Evolutionary conservation across 2,113 vertebrate species (phyloP), one percentile per base, ranked within the genome.

Genomic region (Rhabdornis inornatus): DNA sequence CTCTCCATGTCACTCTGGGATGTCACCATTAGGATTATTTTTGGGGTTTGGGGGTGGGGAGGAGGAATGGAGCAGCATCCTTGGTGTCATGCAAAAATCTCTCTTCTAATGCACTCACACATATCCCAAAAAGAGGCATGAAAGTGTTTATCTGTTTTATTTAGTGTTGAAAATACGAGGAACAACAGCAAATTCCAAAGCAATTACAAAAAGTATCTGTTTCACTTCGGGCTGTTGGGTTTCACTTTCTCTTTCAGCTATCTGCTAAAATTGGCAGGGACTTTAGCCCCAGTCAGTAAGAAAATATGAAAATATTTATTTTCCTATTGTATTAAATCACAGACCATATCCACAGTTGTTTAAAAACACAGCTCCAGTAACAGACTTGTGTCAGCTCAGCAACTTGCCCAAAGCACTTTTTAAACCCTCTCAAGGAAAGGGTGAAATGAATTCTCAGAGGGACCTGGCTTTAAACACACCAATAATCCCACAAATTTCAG

Each of bases 211-310:
- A 16, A 45, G 52, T 5, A 19, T 30, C 3, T 60, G 31, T 22
- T 57, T 69, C 50, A 31, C 47, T 61, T 45, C 0, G 6, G 56
- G 39, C 27, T 37, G 50, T 21, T 65, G 0, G 63, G 84, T 92
- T 96, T 94, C 90, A 68, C 87, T 87, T 94, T 90, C 93, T 45
- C 50, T 95, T 92, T 83, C 72, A 49, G 70, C 59, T 80, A 4
- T 53, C 65, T 56, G 75, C 61, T 65, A 40, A 42, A 81, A 42
- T 16, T 64, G 89, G 83, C 93, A 18, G 30, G n/a, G 37, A 71
- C 27, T 50, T 52, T 3, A 79, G 47, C 40, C 61, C 69, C 30
- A 20, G 37, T 55, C 77, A 35, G 22, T 37, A 63, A 63, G 35
- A 60, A 84, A 89, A 81, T 18, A 89, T 9, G 35, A 82, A 94